Evolutionary conservation across 1,140 invertebrate species (phyloP).

Genomic region (Metaphire vulgaris): DNA sequence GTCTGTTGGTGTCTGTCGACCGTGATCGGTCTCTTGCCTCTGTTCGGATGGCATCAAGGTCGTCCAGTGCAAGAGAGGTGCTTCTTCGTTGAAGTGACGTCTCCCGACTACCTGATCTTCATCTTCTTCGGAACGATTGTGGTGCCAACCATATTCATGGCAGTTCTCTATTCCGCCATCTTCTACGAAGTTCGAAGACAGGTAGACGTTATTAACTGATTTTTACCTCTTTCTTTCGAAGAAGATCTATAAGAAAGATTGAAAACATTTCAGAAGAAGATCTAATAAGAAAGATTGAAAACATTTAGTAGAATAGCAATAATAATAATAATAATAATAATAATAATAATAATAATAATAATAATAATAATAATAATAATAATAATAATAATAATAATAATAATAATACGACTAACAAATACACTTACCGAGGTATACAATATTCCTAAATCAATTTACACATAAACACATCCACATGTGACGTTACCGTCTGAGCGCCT

Average conservation of each 20-base stretch:
- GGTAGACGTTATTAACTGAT: conserved; percentile 53
- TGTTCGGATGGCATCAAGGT: conserved; percentile 74
- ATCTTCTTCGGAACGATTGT: conserved; percentile 82
- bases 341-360: conserved; percentile 5
- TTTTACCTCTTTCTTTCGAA: background rate
- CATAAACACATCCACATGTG: no score
- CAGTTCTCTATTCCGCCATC: conserved; percentile 78
- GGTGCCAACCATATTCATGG: conserved; percentile 71
- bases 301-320: background rate
- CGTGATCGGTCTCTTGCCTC: conserved; percentile 70
- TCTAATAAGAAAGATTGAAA: background rate
- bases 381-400: background rate
- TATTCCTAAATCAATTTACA: no score
- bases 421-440: background rate
- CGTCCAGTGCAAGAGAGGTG: conserved; percentile 58
- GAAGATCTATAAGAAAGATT: background rate
- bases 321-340: conserved; percentile 5
- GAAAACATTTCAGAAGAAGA: background rate
- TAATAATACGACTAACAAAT: background rate
- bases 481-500: no score
- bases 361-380: conserved; percentile 2
- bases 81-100: conserved; percentile 77
- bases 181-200: conserved; percentile 80
- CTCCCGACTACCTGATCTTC: conserved; percentile 78
- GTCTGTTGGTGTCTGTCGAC: conserved; percentile 74